Evolutionary conservation across 2,888 invertebrate genomes (phyloP), one percentile per base, ranked within the genome.

Genomic region (Nemotelus pantherinus): DNA sequence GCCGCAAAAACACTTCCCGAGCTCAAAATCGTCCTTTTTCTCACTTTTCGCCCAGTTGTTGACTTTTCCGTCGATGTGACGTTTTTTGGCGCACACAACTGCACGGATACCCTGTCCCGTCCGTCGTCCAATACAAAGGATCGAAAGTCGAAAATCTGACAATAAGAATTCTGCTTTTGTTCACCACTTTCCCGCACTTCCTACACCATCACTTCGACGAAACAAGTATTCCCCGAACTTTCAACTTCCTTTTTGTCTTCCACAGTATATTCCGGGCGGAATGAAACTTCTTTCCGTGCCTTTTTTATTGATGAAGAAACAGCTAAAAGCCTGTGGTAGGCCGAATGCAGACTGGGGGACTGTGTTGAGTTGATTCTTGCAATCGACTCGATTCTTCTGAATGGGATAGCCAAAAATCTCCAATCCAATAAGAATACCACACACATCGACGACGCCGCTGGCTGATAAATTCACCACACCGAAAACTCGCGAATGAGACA

Each of bases 261-360:
- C 63, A 63, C 41, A 7, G 7, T 25, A 41, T 63, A 2, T 63
- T 43, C 63, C 63, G 25, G 4, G 41, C 63, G 63, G 63, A 63
- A 63, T 2, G 63, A 43, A 63, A 63, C 41, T 63, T 43, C 63
- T 63, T 39, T 63, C 2, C 57, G 10, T 57, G 10, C 7, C 10
- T 39, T 63, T 63, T 39, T 10, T 7, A 7, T 50, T 50, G 50
- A 50, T 9, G 6, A 50, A 9, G 50, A 50, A 50, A 5, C 50
- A 50, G 6, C 25, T 1, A 25, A 9, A 43, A 2, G 63, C 63
- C 41, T 63, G 2, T 25, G 63, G 25, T 25, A 25, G 25, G 43
- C 63, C 63, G 63, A 63, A 39, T 63, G 63, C 63, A 63, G 41
- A 41, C 63, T 2, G 39, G 39, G 63, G 63, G 63, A 63, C 63